Percentiles rank a stretch among this genome's conserved stretches.
Conservation (phyloP, 2,888 invertebrate species). For the Melinaea menophilus region DNA sequence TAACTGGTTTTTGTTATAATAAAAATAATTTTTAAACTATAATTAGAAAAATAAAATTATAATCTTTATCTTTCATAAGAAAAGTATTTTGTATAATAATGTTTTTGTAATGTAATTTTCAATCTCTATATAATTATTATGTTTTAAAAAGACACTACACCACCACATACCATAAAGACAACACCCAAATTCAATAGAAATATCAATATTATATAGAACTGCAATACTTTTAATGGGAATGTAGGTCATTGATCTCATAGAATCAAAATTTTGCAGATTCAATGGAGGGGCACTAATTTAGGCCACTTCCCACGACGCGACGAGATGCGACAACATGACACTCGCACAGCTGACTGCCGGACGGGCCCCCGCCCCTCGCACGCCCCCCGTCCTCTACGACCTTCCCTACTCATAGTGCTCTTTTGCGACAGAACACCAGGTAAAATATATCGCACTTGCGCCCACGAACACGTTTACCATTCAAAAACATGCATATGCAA, state of each 20-base stretch:
- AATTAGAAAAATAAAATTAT: no score
- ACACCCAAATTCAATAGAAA: constrained; percentile 17
- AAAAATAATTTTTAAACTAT: no score
- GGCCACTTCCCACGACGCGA: constrained; percentile 66
- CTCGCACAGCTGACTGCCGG: constrained; percentile 75
- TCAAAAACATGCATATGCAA: constrained; percentile 30
- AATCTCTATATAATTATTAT: not conserved
- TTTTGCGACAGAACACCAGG: constrained; percentile 53
- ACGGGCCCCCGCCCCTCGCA: constrained; percentile 49
- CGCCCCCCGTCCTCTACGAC: constrained; percentile 38
- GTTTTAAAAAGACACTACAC: not conserved
- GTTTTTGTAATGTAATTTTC: no score
- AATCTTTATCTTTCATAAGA: no score
- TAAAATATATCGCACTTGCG: constrained; percentile 46
- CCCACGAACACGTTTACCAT: constrained; percentile 39
- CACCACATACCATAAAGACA: constrained; percentile 10
- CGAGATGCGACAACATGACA: constrained; percentile 59
- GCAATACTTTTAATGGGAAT: constrained; percentile 27
- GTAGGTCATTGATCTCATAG: constrained; percentile 36
- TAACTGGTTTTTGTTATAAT: no score
- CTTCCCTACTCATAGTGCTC: constrained; percentile 41
- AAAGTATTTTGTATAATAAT: no score
- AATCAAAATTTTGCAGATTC: constrained; percentile 42
- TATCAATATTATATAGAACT: constrained; percentile 25
- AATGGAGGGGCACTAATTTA: constrained; percentile 60